These are phyloP conservation scores for Cheumatopsyche charites DNA, from an alignment of 1,140 invertebrate species.

Conservation along the genomic window DNA sequence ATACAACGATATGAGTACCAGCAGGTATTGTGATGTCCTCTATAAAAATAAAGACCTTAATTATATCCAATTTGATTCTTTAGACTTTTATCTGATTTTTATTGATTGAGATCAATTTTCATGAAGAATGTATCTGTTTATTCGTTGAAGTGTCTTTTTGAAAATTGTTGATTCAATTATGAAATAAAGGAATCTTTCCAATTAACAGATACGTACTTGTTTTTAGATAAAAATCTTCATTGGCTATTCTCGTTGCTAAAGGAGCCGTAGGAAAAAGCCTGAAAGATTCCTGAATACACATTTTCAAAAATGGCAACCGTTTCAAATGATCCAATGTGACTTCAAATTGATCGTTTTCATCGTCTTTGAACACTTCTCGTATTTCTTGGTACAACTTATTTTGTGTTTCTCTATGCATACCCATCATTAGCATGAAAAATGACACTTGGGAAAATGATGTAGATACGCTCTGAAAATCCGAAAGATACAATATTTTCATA, in stretches of 20 bases:
- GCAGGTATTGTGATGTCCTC: neutral
- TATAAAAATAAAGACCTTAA: no score
- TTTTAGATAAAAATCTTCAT: slow-evolving; percentile 8
- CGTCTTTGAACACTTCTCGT: slow-evolving; percentile 3
- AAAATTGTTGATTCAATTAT: no score
- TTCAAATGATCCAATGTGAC: neutral
- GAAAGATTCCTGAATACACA: slow-evolving; percentile 16
- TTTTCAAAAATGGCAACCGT: neutral
- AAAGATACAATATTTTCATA: neutral
- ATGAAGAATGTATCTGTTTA: no score
- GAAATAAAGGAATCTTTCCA: neutral
- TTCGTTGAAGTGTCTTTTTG: no score
- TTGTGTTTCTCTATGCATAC: slow-evolving; percentile 16
- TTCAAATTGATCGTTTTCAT: neutral
- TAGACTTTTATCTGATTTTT: no score
- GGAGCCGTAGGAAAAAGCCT: slow-evolving; percentile 25
- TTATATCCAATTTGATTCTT: no score
- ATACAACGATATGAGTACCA: neutral
- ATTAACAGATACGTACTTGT: neutral
- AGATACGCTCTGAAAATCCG: slow-evolving; percentile 3
- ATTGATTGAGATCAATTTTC: no score
- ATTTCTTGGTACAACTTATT: slow-evolving; percentile 15
- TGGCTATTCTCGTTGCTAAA: neutral
- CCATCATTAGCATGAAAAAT: slow-evolving; percentile 29
- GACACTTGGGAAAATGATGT: neutral